Conservation (phyloP, 2,113 vertebrate genomes). For the Sciurus niger region DNA sequence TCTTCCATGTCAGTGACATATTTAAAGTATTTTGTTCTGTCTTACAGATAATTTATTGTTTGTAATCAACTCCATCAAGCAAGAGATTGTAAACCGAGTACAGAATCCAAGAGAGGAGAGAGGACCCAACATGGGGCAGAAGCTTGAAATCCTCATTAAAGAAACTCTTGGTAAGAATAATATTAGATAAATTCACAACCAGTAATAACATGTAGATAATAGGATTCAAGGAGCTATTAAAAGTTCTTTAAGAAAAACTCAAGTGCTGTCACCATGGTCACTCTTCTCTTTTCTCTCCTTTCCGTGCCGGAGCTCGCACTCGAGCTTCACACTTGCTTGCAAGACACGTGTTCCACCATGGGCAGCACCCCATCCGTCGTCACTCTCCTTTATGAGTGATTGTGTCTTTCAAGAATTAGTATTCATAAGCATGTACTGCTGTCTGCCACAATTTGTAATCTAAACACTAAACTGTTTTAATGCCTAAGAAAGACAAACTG, state of each 20-base stretch:
- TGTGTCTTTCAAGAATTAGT: conserved; percentile 37
- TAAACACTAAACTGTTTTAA: conserved; percentile 4
- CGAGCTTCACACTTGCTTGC: not conserved
- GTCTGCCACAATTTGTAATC: not conserved
- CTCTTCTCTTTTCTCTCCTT: not conserved
- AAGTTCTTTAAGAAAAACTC: conserved; percentile 29
- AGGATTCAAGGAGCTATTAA: not conserved
- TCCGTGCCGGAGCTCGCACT: not conserved
- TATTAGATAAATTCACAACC: conserved; percentile 32
- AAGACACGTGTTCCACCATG: not conserved
- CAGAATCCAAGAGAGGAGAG: conserved; percentile 94
- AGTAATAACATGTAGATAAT: not conserved
- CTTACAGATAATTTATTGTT: conserved; percentile 96
- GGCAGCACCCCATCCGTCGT: not conserved
- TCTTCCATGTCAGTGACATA: conserved; percentile 41
- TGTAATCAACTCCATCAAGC: conserved; percentile 99
- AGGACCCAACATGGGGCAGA: conserved; percentile 95
- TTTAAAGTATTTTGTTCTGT: conserved; percentile 70
- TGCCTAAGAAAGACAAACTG: not conserved
- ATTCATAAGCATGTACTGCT: not conserved
- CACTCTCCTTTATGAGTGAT: not conserved
- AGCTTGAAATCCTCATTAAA: conserved; percentile 95
- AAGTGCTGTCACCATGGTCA: not conserved
- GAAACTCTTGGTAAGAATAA: conserved; percentile 95
- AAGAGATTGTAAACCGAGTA: conserved; percentile 97